Conservation (phyloP, 1,140 invertebrate species). For the Aradophagus sp. region DNA sequence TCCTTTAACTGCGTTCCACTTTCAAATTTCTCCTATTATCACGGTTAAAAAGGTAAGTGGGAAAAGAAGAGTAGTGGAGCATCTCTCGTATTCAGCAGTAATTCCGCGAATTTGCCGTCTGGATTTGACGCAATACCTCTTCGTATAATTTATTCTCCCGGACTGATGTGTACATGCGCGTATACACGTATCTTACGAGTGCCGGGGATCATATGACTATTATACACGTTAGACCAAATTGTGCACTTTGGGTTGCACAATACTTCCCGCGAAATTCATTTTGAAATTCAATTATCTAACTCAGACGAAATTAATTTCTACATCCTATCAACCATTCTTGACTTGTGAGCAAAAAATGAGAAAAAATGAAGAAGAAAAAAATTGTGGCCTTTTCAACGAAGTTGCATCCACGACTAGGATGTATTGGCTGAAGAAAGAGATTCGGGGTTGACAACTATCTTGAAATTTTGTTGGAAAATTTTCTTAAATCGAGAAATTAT, state of each 20-base stretch:
- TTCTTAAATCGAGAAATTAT: no score
- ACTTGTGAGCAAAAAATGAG: no score
- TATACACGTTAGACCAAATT: slow-evolving; percentile 38
- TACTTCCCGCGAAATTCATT: slow-evolving; percentile 28
- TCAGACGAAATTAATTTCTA: slow-evolving; percentile 4
- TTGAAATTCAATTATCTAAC: slow-evolving; percentile 36
- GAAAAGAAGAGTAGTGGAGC: slow-evolving; percentile 52
- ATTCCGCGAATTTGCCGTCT: slow-evolving; percentile 56
- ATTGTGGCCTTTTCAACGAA: no score
- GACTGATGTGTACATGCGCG: slow-evolving; percentile 51
- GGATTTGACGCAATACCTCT: slow-evolving; percentile 57
- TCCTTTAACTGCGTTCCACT: slow-evolving; percentile 35
- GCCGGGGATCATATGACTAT: slow-evolving; percentile 31
- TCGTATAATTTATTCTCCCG: slow-evolving; percentile 53
- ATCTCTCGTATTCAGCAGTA: slow-evolving; percentile 55
- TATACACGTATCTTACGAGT: slow-evolving; percentile 48
- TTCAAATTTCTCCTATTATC: slow-evolving; percentile 47
- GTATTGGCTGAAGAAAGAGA: no score
- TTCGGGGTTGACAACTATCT: no score
- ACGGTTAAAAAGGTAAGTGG: slow-evolving; percentile 46
- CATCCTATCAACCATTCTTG: no score
- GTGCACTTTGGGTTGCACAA: slow-evolving; percentile 25
- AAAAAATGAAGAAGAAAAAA: no score
- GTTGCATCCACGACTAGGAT: no score
- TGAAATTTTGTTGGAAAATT: no score